phyloP scores from a whole-genome alignment of 2,113 vertebrate species.

The Passer domesticus region DNA sequence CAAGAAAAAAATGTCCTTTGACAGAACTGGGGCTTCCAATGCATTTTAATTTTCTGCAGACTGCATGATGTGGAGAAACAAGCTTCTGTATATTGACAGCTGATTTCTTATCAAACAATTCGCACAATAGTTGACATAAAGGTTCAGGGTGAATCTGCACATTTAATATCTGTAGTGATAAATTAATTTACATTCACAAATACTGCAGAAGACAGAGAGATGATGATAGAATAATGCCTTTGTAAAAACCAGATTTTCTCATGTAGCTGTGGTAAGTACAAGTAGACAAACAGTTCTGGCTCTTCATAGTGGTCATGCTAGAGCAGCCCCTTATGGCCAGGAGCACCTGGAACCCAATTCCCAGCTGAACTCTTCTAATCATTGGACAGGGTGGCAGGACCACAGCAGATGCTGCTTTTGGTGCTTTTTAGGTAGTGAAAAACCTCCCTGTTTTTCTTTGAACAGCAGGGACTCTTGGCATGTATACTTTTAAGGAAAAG shows the following conservation, averaged over 20 bases:
- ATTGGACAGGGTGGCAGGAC: not conserved
- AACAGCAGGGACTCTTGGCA: not conserved
- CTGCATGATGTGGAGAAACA: not conserved
- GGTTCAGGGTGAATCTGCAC: not conserved
- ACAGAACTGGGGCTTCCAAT: slow-evolving; percentile 1
- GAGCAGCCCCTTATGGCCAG: not conserved
- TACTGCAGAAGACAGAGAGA: not conserved
- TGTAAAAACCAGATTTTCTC: not conserved
- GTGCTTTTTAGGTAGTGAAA: not conserved
- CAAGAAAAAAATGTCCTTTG: slow-evolving; percentile 11
- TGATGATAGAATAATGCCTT: not conserved
- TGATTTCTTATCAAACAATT: not conserved
- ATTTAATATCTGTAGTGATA: not conserved
- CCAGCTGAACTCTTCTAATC: not conserved
- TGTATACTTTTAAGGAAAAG: not conserved
- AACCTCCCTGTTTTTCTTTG: rapidly evolving
- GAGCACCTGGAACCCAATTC: not conserved
- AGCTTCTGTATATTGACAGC: not conserved
- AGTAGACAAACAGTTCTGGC: not conserved
- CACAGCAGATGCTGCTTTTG: not conserved
- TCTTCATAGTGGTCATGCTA: not conserved
- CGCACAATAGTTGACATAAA: not conserved
- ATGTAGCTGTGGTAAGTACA: not conserved
- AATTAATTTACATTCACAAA: not conserved
- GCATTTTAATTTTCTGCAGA: slow-evolving; percentile 13